A percentile compares a stretch with the other conserved stretches of the same genome.
These are phyloP conservation scores for Pseudococcus jackbeardsleyi DNA, from an alignment of 2,888 invertebrate genomes.

Conservation along the genomic window DNA sequence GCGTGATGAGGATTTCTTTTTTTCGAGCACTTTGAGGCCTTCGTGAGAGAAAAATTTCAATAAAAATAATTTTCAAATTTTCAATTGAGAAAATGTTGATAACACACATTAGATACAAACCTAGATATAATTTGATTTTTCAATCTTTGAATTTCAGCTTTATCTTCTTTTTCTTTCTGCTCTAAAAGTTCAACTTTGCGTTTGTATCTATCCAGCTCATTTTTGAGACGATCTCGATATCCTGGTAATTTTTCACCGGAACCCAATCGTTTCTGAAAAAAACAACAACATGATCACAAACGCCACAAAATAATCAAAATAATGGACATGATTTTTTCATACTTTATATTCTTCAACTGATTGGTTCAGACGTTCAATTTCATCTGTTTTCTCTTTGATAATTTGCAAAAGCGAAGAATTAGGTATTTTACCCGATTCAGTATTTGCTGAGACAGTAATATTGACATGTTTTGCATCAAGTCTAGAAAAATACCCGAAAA, in stretches of 20 bases:
- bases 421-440: constrained; percentile 27
- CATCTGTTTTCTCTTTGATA: constrained; percentile 45
- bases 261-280: constrained; percentile 48
- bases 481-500: neutral
- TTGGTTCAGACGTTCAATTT: constrained; percentile 49
- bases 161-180: constrained; percentile 69
- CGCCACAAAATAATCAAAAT: neutral
- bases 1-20: constrained; percentile 66
- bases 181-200: constrained; percentile 69
- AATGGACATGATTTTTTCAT: neutral
- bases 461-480: constrained; percentile 21
- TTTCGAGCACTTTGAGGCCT: constrained; percentile 65
- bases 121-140: constrained; percentile 71
- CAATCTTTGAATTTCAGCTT: constrained; percentile 71
- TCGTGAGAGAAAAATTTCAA: neutral
- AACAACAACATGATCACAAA: neutral
- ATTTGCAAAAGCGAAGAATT: constrained; percentile 48
- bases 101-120: constrained; percentile 64
- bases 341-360: constrained; percentile 23
- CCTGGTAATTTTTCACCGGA: constrained; percentile 65
- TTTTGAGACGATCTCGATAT: constrained; percentile 68
- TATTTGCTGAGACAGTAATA: neutral
- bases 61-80: neutral
- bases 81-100: neutral
- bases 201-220: constrained; percentile 70